Evolutionary conservation across 2,888 invertebrate species (phyloP), one percentile per base, ranked within the genome.

Genomic region (Marasmarcha lunaedactyla): DNA sequence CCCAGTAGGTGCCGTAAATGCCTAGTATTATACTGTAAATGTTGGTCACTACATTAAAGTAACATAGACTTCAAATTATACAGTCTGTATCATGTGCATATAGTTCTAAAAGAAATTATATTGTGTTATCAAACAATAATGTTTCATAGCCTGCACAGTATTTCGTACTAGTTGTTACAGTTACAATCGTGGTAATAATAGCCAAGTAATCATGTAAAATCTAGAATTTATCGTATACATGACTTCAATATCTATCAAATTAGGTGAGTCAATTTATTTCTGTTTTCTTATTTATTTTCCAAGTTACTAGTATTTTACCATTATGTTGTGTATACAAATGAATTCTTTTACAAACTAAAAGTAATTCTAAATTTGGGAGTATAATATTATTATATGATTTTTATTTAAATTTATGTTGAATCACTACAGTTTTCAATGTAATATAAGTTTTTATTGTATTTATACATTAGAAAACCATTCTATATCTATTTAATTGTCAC

Each of bases 261-360:
- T n/a, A n/a, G n/a, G n/a, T n/a, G n/a, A n/a, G n/a, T n/a, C n/a
- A n/a, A n/a, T n/a, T n/a, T 43, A 42, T 41, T 44, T 35, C 2
- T 10, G 5, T 50, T 49, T 41, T 47, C 47, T 51, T 47, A 49
- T 58, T 59, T 50, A 55, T 54, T 54, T 70, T 55, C 60, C 63
- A 62, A 69, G 76, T 74, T 76, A 78, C 77, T 77, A 77, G 77
- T 73, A 66, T 69, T 67, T 63, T 20, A 20, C 20, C 20, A 5
- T 20, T 5, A 64, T 55, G 45, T 47, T 46, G 48, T 49, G 48
- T 49, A 46, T 46, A 46, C 42, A 44, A 36, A 37, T 40, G 40
- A 36, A 41, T 35, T 30, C 36, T 12, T 40, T 15, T n/a, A 39
- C 30, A 27, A n/a, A 10, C 20, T 35, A 25, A 37, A 40, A n/a